phyloP scores from a whole-genome alignment of 2,797 vertebrate species.

The Coregonus sp. region DNA sequence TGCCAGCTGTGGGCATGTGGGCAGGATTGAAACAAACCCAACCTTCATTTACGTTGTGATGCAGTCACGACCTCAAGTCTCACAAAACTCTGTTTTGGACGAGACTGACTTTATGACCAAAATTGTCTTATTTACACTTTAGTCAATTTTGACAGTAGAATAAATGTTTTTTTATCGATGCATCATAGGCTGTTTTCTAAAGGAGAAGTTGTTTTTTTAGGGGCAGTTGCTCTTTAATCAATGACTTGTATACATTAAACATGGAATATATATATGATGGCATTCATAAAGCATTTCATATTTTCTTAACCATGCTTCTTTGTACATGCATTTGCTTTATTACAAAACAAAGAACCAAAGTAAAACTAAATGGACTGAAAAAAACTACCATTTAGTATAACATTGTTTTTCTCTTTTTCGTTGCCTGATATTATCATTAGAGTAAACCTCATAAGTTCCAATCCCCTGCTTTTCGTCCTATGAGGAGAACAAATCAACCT shows the following conservation, averaged over 20 bases:
- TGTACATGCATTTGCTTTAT: constrained; percentile 31
- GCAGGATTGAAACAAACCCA: too few species aligned
- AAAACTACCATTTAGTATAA: not conserved
- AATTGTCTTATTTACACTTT: too few species aligned
- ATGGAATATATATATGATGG: constrained; percentile 61
- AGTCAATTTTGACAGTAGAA: too few species aligned
- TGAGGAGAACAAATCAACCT: constrained; percentile 11
- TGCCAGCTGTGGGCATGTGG: too few species aligned
- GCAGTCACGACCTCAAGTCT: too few species aligned
- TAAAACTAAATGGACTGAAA: constrained; percentile 21
- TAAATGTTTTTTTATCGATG: too few species aligned
- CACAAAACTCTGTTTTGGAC: too few species aligned
- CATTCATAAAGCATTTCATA: constrained; percentile 61
- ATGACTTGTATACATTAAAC: constrained; percentile 62
- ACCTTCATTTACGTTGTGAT: too few species aligned
- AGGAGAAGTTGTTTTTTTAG: too few species aligned
- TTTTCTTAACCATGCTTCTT: constrained; percentile 62
- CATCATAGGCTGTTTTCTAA: too few species aligned
- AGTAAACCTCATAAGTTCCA: not conserved
- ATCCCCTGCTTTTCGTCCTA: not conserved
- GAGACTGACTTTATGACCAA: too few species aligned
- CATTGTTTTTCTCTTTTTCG: constrained; percentile 14
- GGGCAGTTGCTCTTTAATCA: constrained; percentile 37
- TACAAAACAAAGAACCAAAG: constrained; percentile 13
- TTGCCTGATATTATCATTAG: constrained; percentile 1